A percentile compares a stretch with the other conserved stretches of the same genome.
Evolutionary conservation across 2,888 invertebrate genomes (phyloP).

Genomic region (Deilephila elpenor): DNA sequence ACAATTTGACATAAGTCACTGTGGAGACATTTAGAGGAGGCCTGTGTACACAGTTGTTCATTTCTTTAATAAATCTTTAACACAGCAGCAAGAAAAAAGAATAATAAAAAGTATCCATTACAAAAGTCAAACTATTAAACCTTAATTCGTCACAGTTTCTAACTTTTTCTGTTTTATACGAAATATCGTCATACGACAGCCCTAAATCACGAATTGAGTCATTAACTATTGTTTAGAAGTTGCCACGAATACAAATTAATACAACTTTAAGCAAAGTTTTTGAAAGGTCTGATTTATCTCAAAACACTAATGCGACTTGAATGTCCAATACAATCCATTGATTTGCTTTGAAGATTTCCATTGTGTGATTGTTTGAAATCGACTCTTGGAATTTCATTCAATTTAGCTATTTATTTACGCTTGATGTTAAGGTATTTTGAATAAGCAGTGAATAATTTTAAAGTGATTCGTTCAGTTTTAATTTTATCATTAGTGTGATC

Average conservation of each 20-base stretch:
- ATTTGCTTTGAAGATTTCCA: background rate
- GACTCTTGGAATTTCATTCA: background rate
- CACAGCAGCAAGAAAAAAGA: background rate
- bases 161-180: background rate
- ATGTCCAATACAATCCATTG: background rate
- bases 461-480: too few relatives aligned
- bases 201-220: background rate
- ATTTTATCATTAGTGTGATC: too few relatives aligned
- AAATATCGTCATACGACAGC: background rate
- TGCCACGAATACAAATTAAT: background rate
- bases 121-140: background rate
- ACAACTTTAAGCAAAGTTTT: background rate
- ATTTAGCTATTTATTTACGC: background rate
- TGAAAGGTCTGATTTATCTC: slow-evolving; percentile 12
- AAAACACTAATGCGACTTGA: slow-evolving; percentile 11
- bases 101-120: background rate
- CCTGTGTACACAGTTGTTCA: too few relatives aligned
- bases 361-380: background rate
- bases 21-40: too few relatives aligned
- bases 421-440: background rate
- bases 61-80: too few relatives aligned
- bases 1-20: too few relatives aligned
- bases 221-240: background rate
- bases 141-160: background rate
- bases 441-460: too few relatives aligned